A percentile compares a stretch with the other conserved stretches of the same genome.
Conservation (phyloP, 2,113 vertebrate species). For the Jacana jacana region DNA sequence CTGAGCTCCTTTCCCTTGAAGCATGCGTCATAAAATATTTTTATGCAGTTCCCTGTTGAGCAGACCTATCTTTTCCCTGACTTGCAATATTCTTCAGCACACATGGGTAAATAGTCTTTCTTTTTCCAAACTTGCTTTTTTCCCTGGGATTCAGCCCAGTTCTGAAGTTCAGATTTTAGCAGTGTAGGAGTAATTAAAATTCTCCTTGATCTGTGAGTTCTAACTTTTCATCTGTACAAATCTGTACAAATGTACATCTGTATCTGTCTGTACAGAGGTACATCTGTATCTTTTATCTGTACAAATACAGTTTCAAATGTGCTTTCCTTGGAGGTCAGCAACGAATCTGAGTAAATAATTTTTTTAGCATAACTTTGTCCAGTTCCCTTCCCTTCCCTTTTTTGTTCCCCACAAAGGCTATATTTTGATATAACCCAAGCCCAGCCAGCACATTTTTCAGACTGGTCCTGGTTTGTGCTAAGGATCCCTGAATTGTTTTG, state of each 20-base stretch:
- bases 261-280: no score
- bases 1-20: neutral
- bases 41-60: neutral
- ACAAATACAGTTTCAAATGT: neutral
- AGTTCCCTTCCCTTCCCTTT: neutral
- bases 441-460: neutral
- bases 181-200: neutral
- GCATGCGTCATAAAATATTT: neutral
- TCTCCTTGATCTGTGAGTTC: neutral
- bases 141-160: neutral
- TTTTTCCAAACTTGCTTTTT: neutral
- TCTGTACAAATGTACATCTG: neutral
- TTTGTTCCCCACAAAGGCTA: neutral
- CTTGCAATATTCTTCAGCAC: neutral
- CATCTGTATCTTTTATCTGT: neutral
- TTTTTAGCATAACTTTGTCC: neutral
- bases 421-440: neutral
- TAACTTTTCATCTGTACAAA: neutral
- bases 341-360: neutral
- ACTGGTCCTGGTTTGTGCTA: neutral
- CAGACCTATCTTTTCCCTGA: neutral
- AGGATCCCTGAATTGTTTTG: neutral
- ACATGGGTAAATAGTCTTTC: neutral
- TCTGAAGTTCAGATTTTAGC: neutral
- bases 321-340: neutral